Percentiles rank a stretch among this genome's conserved stretches.
phyloP scores from a whole-genome alignment of 1,140 invertebrate genomes.

The Ceratitis capitata region DNA sequence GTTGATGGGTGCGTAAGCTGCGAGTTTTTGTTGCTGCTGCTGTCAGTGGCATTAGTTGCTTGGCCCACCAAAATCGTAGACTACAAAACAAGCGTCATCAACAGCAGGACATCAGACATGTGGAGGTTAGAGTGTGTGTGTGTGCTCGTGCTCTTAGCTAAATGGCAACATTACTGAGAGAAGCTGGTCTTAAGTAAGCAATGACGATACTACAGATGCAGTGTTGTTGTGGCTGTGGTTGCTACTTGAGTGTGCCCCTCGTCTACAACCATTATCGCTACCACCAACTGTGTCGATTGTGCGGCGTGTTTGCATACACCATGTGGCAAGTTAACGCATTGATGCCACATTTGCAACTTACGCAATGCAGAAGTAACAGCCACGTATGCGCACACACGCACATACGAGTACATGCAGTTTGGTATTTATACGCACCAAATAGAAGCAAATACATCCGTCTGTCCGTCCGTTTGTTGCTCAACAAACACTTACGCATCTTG shows the following conservation, averaged over 20 bases:
- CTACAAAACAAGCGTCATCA: not conserved
- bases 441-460: not conserved
- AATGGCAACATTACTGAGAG: not conserved
- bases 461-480: not conserved
- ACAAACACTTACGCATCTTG: not conserved
- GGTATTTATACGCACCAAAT: not conserved
- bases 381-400: not conserved
- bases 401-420: not conserved
- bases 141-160: not conserved
- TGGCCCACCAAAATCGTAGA: not conserved
- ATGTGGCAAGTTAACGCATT: slow-evolving; percentile 26
- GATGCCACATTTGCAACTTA: not conserved
- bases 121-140: not conserved
- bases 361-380: not conserved
- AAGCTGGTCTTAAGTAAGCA: not conserved
- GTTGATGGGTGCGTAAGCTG: not conserved
- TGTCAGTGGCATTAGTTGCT: not conserved
- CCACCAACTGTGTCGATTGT: slow-evolving; percentile 33
- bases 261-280: not conserved
- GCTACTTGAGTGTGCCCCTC: not conserved
- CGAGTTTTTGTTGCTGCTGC: not conserved
- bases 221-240: not conserved
- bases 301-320: slow-evolving; percentile 19
- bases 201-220: not conserved
- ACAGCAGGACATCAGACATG: not conserved